Base-by-base conservation (phyloP, 2,113 vertebrate species). In the Solea solea region DNA sequence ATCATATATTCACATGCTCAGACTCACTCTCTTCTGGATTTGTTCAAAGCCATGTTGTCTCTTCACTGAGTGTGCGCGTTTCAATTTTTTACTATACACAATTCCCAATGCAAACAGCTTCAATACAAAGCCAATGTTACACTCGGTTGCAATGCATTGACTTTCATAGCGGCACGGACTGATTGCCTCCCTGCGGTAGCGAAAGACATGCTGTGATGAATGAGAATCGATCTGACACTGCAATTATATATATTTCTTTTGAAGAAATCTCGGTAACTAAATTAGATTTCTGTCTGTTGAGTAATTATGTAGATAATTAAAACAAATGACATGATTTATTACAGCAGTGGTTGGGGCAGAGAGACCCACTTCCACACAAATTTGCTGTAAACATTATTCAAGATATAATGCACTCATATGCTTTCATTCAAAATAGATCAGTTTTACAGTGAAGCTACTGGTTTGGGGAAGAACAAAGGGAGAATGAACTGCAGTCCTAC, bases 181-280 rank as follows among this genome's bases (percentile, higher is more conserved):
- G 78, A 83, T 86, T 72, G 74, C 62, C 74, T 82, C 70, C 71
- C 79, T 45, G 71, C 6, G 71, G 75, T 46, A 7, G 34, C 63
- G 5, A 75, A 86, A 88, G 69, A 64, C 61, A n/a, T 56, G 63
- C 78, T 41, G 74, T 68, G 83, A 80, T 82, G 74, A 81, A 82
- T 42, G 8, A 49, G 57, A 69, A 44, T 81, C 44, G 77, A 85
- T 83, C 75, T 28, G 46, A 58, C 9, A 6, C 34, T 8, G 21
- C 61, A 73, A 59, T 80, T 64, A 69, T 65, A 74, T 21, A 4
- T 40, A 58, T 76, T 54, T 69, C 48, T 62, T 74, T 9, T 34
- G 3, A 34, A 39, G 45, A 59, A 61, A 51, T 21, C 51, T 21
- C 53, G 9, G 21, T n/a, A 49, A 34, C 63, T 57, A 28, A 82